These are phyloP conservation scores for Eupithecia vulgata DNA, from an alignment of 2,888 invertebrate genomes.

Conservation along the genomic window DNA sequence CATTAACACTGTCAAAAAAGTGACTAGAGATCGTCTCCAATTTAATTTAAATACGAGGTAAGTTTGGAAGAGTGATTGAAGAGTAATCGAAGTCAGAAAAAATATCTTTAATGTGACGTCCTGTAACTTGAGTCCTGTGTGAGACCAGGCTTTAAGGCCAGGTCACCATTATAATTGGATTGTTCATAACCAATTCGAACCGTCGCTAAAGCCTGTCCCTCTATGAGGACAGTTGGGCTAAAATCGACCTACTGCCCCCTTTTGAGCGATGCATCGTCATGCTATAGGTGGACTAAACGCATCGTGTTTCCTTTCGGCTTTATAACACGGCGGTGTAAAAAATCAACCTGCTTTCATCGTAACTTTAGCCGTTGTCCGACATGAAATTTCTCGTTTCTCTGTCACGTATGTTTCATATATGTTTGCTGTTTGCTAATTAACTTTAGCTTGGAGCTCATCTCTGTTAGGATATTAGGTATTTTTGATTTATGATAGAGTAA, in stretches of 20 bases:
- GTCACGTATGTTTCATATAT: constrained; percentile 38
- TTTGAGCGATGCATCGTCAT: too few relatives aligned
- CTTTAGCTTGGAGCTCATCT: constrained; percentile 15
- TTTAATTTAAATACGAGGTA: neutral
- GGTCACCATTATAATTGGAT: too few relatives aligned
- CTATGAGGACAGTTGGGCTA: too few relatives aligned
- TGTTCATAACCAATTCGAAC: too few relatives aligned
- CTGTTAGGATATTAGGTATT: neutral
- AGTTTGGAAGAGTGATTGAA: neutral
- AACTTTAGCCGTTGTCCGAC: constrained; percentile 28
- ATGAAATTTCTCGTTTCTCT: constrained; percentile 41
- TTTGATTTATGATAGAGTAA: neutral
- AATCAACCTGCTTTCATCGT: constrained; percentile 13
- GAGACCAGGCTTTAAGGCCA: too few relatives aligned
- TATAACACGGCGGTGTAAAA: neutral
- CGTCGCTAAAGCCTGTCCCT: too few relatives aligned
- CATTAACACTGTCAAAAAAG: too few relatives aligned
- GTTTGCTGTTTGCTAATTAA: constrained; percentile 38
- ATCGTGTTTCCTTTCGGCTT: neutral
- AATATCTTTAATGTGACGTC: neutral
- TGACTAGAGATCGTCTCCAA: neutral
- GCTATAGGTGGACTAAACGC: too few relatives aligned
- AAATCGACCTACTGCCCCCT: too few relatives aligned
- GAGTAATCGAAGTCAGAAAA: neutral
- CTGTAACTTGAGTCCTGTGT: too few relatives aligned